A percentile compares a stretch with the other conserved stretches of the same genome.
Conservation (phyloP, 2,113 vertebrate species). For the Grantiella picta region DNA sequence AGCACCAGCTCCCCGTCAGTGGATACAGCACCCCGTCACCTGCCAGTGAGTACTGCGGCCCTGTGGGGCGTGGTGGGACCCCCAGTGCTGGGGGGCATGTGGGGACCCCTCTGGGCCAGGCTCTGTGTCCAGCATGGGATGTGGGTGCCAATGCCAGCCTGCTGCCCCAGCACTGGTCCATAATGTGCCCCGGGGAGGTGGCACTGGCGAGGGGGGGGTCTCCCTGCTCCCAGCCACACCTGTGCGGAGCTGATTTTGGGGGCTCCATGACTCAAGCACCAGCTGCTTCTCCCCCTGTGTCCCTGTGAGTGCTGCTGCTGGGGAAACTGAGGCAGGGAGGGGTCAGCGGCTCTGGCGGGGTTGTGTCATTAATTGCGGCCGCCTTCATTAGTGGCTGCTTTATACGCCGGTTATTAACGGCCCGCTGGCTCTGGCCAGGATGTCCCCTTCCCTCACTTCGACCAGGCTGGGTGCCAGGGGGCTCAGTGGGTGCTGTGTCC, state of each 20-base stretch:
- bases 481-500: neutral
- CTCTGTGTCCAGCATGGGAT: rapidly evolving
- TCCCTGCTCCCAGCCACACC: neutral
- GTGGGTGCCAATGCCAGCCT: neutral
- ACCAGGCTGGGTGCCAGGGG: neutral
- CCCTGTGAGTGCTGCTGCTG: neutral
- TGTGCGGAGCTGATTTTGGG: neutral
- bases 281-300: rapidly evolving
- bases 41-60: constrained; percentile 85
- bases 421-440: neutral
- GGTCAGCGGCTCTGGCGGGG: neutral
- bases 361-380: neutral
- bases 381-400: neutral
- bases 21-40: constrained; percentile 96
- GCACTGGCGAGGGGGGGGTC: neutral
- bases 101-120: neutral
- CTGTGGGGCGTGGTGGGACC: rapidly evolving
- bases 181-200: rapidly evolving
- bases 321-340: neutral
- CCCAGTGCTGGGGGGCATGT: rapidly evolving
- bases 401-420: neutral
- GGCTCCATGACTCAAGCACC: rapidly evolving
- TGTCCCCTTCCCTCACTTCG: neutral
- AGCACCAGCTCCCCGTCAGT: constrained; percentile 87
- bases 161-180: rapidly evolving